Evolutionary conservation across 2,888 invertebrate species (phyloP).

Genomic region (Sphecodes monilicornis): DNA sequence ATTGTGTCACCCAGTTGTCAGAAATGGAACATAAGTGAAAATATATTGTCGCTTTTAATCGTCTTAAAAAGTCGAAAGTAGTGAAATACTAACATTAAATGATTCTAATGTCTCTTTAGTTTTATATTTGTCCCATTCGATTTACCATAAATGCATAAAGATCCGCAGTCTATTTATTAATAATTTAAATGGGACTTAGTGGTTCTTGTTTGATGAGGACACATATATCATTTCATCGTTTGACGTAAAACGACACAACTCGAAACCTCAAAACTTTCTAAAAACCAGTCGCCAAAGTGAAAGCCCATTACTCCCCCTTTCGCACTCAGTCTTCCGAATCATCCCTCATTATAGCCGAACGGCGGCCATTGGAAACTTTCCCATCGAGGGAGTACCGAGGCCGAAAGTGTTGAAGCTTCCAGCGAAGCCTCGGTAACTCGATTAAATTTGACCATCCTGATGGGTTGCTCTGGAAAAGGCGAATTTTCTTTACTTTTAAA

Average conservation of each 20-base stretch:
- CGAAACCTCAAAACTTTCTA: not conserved
- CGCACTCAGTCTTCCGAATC: conserved; percentile 2
- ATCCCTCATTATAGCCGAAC: conserved; percentile 1
- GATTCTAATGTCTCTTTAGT: no score
- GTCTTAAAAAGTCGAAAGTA: no score
- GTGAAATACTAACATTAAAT: no score
- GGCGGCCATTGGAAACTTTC: not conserved
- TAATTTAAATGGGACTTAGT: not conserved
- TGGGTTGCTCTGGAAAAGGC: not conserved
- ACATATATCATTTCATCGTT: not conserved
- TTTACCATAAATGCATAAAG: no score
- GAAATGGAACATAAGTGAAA: no score
- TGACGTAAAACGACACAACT: not conserved
- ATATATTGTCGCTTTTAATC: no score
- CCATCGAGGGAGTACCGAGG: not conserved
- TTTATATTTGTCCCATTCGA: no score
- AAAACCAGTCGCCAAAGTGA: not conserved
- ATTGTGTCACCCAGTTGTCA: no score
- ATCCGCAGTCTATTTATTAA: no score
- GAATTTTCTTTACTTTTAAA: not conserved
- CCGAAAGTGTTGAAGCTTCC: conserved; percentile 2
- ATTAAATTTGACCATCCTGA: not conserved
- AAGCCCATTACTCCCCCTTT: not conserved
- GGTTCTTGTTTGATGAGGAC: not conserved
- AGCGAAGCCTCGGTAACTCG: not conserved